Evolutionary conservation across 2,797 vertebrate species (phyloP).

Genomic region (Megalops cyprinoides): DNA sequence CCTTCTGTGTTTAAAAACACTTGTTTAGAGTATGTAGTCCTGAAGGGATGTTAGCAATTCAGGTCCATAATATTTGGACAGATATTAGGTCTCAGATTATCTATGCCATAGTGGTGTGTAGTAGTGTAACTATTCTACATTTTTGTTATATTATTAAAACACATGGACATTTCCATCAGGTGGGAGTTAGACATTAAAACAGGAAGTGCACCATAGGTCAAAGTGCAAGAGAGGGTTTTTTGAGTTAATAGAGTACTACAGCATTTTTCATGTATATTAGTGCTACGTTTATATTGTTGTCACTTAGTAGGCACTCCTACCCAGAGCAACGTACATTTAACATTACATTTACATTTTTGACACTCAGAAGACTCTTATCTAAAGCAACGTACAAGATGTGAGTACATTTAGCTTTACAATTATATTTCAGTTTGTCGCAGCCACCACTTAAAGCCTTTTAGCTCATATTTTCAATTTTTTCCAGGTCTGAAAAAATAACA

Average conservation of each 20-base stretch:
- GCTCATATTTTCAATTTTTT: conserved; percentile 11
- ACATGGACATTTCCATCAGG: not conserved
- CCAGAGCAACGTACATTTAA: too few species aligned
- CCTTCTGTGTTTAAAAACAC: not conserved
- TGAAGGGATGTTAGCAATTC: not conserved
- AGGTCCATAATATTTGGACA: not conserved
- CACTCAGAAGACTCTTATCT: too few species aligned
- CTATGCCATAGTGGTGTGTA: too few species aligned
- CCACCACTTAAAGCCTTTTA: too few species aligned
- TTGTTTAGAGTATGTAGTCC: not conserved
- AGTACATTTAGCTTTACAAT: too few species aligned
- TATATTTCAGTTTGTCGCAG: too few species aligned
- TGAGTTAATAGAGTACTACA: not conserved
- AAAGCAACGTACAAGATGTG: too few species aligned
- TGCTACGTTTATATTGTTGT: too few species aligned
- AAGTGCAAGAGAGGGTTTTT: not conserved
- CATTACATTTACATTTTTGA: too few species aligned
- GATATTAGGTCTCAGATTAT: not conserved
- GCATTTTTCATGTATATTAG: too few species aligned
- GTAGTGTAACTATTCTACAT: not conserved
- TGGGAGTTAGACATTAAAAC: not conserved
- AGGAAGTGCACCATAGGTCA: not conserved
- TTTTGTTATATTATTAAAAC: not conserved
- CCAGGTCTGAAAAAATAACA: conserved; percentile 39
- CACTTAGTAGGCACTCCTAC: too few species aligned